A percentile compares a stretch with the other conserved stretches of the same genome.
Evolutionary conservation across 2,797 vertebrate species (phyloP).

Genomic region (Galagoides demidoff): DNA sequence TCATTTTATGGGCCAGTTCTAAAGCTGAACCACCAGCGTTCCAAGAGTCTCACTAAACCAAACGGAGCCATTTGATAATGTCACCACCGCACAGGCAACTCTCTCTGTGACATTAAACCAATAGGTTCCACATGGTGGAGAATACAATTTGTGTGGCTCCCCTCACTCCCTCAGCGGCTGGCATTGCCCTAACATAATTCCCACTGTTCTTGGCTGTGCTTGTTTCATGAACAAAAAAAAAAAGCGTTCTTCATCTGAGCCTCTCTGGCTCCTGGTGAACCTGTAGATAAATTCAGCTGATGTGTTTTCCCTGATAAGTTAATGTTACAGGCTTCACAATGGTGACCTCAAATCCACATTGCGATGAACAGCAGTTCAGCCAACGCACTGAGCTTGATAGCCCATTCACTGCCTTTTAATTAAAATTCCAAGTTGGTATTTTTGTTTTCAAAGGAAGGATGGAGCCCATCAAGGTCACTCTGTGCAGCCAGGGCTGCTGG

Average conservation of each 20-base stretch:
- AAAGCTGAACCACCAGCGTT: not conserved
- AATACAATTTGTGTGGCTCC: not conserved
- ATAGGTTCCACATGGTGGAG: slow-evolving; percentile 45
- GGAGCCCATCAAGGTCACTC: slow-evolving; percentile 83
- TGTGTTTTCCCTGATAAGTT: slow-evolving; percentile 52
- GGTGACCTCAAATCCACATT: slow-evolving; percentile 68
- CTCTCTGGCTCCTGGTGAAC: slow-evolving; percentile 29
- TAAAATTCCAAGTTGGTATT: slow-evolving; percentile 81
- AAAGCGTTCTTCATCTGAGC: slow-evolving; percentile 52
- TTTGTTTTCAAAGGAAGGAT: slow-evolving; percentile 82
- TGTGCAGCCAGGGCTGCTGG: slow-evolving; percentile 55
- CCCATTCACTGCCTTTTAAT: slow-evolving; percentile 80
- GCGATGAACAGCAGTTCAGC: slow-evolving; percentile 65
- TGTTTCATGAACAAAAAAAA: slow-evolving; percentile 35
- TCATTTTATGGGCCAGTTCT: slow-evolving; percentile 71
- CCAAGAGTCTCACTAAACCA: not conserved
- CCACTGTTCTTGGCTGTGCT: not conserved
- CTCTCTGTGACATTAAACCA: not conserved
- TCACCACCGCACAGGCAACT: not conserved
- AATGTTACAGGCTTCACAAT: slow-evolving; percentile 50
- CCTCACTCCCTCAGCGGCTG: not conserved
- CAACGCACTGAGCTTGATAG: slow-evolving; percentile 73
- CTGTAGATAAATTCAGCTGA: slow-evolving; percentile 54
- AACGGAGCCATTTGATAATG: not conserved
- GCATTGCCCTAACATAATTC: not conserved